Conservation (phyloP, 2,113 vertebrate genomes). For the Mormoops blainvillei region DNA sequence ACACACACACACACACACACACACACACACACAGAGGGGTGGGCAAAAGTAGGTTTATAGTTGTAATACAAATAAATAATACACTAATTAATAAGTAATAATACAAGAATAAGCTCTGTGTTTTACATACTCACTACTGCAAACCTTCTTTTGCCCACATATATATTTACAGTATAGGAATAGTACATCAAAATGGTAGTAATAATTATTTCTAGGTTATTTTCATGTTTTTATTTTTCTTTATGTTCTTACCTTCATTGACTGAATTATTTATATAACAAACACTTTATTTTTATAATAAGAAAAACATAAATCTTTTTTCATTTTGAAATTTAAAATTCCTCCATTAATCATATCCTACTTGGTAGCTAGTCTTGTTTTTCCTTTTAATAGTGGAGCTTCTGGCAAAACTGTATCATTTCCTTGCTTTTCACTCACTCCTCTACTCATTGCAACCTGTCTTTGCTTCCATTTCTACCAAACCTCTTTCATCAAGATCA, state of each 20-base stretch:
- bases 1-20: background rate
- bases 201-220: background rate
- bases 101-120: background rate
- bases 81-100: background rate
- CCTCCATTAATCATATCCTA: background rate
- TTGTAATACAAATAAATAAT: background rate
- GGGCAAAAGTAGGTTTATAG: background rate
- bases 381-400: background rate
- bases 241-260: background rate
- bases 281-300: conserved; percentile 14
- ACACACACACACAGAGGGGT: background rate
- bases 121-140: background rate
- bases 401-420: background rate
- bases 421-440: background rate
- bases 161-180: background rate
- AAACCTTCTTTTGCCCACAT: background rate
- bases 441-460: background rate
- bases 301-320: background rate
- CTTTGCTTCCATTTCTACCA: background rate
- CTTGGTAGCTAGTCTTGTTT: background rate
- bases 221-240: background rate
- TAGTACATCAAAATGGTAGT: background rate
- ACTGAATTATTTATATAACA: background rate
- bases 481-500: background rate
- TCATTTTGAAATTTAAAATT: conserved; percentile 7